Percentiles rank a stretch among this genome's conserved stretches.
Evolutionary conservation across 2,113 vertebrate genomes (phyloP).

Genomic region (Capricornis sumatraensis): DNA sequence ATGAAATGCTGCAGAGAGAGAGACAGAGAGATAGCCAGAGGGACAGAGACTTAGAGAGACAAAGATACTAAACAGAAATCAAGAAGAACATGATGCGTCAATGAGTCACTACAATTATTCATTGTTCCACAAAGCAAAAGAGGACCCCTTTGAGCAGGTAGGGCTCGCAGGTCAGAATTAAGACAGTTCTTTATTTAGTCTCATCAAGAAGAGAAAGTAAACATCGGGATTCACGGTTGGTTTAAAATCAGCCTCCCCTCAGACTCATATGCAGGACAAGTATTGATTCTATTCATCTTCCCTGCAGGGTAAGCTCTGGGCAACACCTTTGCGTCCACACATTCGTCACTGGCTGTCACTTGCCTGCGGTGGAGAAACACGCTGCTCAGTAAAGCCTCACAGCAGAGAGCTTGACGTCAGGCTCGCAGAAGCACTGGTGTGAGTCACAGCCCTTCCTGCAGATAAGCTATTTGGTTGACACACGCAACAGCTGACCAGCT

Average conservation of each 20-base stretch:
- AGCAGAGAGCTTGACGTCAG: neutral
- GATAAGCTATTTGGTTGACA: neutral
- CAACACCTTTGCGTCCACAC: neutral
- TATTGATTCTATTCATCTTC: neutral
- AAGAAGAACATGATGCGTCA: neutral
- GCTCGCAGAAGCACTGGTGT: neutral
- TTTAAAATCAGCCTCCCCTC: neutral
- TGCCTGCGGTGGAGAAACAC: neutral
- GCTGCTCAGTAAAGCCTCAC: neutral
- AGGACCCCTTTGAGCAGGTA: neutral
- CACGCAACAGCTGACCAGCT: rapidly evolving
- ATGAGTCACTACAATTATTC: neutral
- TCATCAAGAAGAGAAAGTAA: neutral
- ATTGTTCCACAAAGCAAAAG: neutral
- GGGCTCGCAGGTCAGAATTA: neutral
- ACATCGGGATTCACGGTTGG: neutral
- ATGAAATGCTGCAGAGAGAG: neutral
- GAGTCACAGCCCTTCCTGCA: neutral
- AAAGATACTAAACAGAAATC: neutral
- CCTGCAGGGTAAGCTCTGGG: neutral
- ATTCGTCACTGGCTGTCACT: neutral
- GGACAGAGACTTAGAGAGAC: neutral
- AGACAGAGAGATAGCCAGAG: neutral
- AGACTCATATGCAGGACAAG: neutral
- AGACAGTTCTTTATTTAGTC: neutral